A percentile compares a stretch with the other conserved stretches of the same genome.
Evolutionary conservation across 2,888 invertebrate species (phyloP).

Genomic region (Prosapia bicincta): DNA sequence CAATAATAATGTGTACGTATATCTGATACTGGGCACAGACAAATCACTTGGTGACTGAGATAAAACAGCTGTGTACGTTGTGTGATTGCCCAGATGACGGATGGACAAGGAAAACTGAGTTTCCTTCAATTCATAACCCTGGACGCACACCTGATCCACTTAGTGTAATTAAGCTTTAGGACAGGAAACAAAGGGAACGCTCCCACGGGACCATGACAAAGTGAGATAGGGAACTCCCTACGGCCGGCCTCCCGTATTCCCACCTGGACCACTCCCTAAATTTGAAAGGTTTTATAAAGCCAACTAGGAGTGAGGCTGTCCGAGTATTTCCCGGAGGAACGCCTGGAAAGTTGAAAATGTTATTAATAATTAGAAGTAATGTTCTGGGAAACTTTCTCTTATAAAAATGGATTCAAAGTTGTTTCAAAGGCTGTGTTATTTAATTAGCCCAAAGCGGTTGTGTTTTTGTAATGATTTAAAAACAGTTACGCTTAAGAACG

Average conservation of each 20-base stretch:
- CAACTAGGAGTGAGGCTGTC: neutral
- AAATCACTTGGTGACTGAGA: no score
- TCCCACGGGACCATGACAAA: neutral
- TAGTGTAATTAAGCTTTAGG: neutral
- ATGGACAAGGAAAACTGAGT: neutral
- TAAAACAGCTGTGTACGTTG: no score
- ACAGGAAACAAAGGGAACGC: neutral
- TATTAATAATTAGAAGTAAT: neutral
- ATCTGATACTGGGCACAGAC: no score
- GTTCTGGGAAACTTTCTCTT: neutral
- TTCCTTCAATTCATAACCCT: neutral
- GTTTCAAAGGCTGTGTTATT: no score
- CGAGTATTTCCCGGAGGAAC: neutral
- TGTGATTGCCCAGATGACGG: neutral
- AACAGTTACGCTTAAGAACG: no score
- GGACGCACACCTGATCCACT: neutral
- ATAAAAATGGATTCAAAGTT: no score
- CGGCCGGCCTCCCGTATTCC: neutral
- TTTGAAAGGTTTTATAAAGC: neutral
- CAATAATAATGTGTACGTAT: no score
- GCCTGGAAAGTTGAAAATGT: neutral
- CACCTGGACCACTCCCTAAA: conserved; percentile 2
- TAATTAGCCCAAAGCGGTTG: no score
- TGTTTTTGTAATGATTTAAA: no score
- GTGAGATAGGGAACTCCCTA: neutral